These are phyloP conservation scores for Gallinago stenura DNA, from an alignment of 2,797 vertebrate genomes.

Conservation along the genomic window DNA sequence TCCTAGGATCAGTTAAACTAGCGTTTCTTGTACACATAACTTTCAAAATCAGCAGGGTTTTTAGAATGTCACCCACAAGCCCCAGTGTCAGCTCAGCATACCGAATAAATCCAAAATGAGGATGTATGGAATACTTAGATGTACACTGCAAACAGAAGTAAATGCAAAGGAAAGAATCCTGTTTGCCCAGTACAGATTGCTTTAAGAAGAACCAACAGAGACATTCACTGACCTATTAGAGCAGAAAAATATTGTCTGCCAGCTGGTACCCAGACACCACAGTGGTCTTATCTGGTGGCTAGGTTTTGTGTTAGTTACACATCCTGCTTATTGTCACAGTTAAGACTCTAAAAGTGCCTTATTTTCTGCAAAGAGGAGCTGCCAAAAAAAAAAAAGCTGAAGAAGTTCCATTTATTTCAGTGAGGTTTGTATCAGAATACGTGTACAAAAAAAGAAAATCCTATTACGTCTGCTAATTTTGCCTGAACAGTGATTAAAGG, in stretches of 20 bases:
- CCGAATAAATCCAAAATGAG: background rate
- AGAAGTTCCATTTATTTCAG: background rate
- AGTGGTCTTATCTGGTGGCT: background rate
- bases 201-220: background rate
- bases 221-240: background rate
- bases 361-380: background rate
- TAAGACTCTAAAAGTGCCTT: background rate
- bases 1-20: background rate
- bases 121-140: background rate
- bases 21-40: background rate
- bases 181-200: background rate
- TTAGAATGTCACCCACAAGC: background rate
- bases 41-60: background rate
- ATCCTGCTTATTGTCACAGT: background rate
- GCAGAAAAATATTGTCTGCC: background rate
- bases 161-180: background rate
- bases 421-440: background rate
- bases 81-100: fast-evolving
- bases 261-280: background rate
- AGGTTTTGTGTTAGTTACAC: background rate
- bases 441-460: background rate
- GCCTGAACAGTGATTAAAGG: background rate
- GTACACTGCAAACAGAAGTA: background rate
- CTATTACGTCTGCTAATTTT: background rate
- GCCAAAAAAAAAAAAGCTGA: background rate